Evolutionary conservation across 2,113 vertebrate species (phyloP), one percentile per base, ranked within the genome.

Genomic region (Rafetus swinhoei): DNA sequence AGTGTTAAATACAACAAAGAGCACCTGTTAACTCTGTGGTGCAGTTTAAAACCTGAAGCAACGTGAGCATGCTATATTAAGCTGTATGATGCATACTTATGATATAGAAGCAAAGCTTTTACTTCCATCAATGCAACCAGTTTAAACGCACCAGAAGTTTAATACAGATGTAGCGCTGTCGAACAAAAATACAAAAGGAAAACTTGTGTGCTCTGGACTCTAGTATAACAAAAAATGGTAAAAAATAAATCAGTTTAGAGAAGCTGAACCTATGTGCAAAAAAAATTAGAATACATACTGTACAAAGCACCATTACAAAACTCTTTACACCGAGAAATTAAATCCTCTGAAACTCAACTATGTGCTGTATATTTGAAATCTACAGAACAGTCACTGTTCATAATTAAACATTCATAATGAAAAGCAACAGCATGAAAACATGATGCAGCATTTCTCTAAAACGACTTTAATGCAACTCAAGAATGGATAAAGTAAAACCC

Each of bases 261-360:
- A 97, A 98, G 98, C 97, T 97, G 97, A 98, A 98, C 96, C 97
- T 98, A 97, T 98, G 98, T 98, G 98, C 97, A 98, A 98, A 98
- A 97, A 97, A 96, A 93, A 92, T 93, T 93, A 97, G 97, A 97
- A 97, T 98, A 98, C 97, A 97, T 97, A 98, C 97, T 98, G 97
- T 98, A 97, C 97, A 98, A 96, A 98, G 97, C 97, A 97, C 97
- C 97, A 97, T 97, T 97, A 97, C 93, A 97, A 98, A 97, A 97
- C 92, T 97, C 96, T 98, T 97, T 97, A 98, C 97, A 98, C 81
- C 97, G 93, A 97, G 94, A 98, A 97, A 97, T 95, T 96, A 97
- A 97, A 97, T 97, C 97, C 94, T 97, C 94, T 88, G 97, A 94
- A 95, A 97, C 89, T 96, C 96, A 96, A 95, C 95, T 96, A 93